Percentiles rank a stretch among this genome's conserved stretches.
Evolutionary conservation across 1,140 invertebrate species (phyloP).

Genomic region (Aradophagus sp.): DNA sequence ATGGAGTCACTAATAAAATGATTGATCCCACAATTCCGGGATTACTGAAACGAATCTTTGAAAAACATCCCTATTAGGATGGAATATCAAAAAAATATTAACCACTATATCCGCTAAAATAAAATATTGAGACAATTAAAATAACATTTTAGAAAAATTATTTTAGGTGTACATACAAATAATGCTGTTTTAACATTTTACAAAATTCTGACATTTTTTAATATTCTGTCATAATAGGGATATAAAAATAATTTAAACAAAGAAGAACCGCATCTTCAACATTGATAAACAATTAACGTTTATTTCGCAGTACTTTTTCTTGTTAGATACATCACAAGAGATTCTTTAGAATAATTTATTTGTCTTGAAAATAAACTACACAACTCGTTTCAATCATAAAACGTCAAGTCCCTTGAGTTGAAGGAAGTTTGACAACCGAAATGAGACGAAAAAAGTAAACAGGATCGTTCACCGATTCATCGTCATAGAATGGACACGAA

Average conservation of each 20-base stretch:
- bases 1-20: too few relatives aligned
- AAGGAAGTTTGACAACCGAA: slow-evolving; percentile 11
- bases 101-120: too few relatives aligned
- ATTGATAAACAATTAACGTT: slow-evolving; percentile 29
- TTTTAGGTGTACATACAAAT: too few relatives aligned
- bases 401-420: slow-evolving; percentile 9
- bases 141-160: too few relatives aligned
- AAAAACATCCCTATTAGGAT: too few relatives aligned
- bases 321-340: slow-evolving; percentile 28
- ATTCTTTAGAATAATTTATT: slow-evolving; percentile 24
- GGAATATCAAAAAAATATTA: too few relatives aligned
- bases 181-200: too few relatives aligned
- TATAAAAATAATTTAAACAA: neutral
- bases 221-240: neutral
- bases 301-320: slow-evolving; percentile 25
- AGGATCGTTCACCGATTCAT: neutral
- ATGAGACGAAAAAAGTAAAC: neutral
- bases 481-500: too few relatives aligned
- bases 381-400: slow-evolving; percentile 3
- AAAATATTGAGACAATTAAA: too few relatives aligned
- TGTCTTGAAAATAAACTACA: slow-evolving; percentile 9
- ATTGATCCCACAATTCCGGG: too few relatives aligned
- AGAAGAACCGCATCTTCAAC: slow-evolving; percentile 26
- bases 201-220: too few relatives aligned
- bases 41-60: too few relatives aligned